These are phyloP conservation scores for Drosophila yakuba DNA, from an alignment of 1,140 invertebrate genomes.

Conservation along the genomic window DNA sequence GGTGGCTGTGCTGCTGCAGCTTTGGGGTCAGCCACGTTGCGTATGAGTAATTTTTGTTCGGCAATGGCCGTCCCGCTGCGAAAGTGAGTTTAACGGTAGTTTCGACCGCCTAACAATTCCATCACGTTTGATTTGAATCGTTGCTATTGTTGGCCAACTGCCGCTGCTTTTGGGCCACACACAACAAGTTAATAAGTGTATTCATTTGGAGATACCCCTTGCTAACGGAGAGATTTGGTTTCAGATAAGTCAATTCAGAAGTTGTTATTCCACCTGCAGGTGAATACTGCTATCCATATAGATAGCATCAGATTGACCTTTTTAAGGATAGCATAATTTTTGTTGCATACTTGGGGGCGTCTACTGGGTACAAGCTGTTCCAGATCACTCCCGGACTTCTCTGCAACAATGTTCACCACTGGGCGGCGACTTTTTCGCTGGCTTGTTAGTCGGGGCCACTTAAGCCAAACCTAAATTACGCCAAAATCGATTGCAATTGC, in stretches of 20 bases:
- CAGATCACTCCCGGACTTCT: slow-evolving; percentile 10
- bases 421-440: slow-evolving; percentile 26
- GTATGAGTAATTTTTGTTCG: slow-evolving; percentile 58
- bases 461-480: slow-evolving; percentile 80
- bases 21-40: slow-evolving; percentile 58
- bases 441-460: slow-evolving; percentile 61
- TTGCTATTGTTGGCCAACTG: slow-evolving; percentile 55
- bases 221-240: neutral
- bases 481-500: slow-evolving; percentile 83
- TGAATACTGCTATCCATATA: too few relatives aligned
- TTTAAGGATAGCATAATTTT: neutral
- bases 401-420: slow-evolving; percentile 20
- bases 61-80: slow-evolving; percentile 55
- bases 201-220: neutral
- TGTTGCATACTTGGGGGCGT: neutral
- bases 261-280: too few relatives aligned
- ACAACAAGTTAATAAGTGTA: neutral
- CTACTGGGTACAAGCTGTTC: slow-evolving; percentile 11
- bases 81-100: slow-evolving; percentile 83
- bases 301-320: too few relatives aligned
- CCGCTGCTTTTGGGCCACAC: slow-evolving; percentile 32
- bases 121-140: slow-evolving; percentile 76
- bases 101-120: slow-evolving; percentile 68
- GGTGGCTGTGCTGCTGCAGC: slow-evolving; percentile 50
- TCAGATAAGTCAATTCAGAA: too few relatives aligned